Conservation (phyloP, 2,113 vertebrate genomes). For the Passer domesticus region DNA sequence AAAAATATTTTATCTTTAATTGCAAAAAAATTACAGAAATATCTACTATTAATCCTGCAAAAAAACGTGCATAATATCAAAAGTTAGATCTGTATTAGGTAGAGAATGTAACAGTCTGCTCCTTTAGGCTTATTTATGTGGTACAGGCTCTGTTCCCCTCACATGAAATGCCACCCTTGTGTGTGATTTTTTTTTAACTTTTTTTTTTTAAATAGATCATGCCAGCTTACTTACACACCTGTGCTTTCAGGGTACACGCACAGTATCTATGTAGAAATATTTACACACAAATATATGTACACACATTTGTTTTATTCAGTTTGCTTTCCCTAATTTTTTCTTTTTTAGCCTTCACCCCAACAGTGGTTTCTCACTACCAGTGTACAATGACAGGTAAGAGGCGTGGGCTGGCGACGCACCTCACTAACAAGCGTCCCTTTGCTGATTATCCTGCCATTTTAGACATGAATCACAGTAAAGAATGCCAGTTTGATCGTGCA, state of each 20-base stretch:
- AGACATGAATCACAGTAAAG: slow-evolving; percentile 60
- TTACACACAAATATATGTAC: slow-evolving; percentile 57
- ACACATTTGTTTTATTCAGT: slow-evolving; percentile 67
- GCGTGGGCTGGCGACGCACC: slow-evolving; percentile 53
- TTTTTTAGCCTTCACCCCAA: slow-evolving; percentile 72
- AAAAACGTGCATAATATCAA: background rate
- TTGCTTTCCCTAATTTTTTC: slow-evolving; percentile 70
- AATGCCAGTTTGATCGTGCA: slow-evolving; percentile 48
- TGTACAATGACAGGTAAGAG: slow-evolving; percentile 70
- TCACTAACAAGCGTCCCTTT: slow-evolving; percentile 67
- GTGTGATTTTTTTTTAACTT: slow-evolving; percentile 4
- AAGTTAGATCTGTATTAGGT: background rate
- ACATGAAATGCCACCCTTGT: slow-evolving; percentile 31
- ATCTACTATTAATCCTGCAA: background rate
- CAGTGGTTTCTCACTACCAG: slow-evolving; percentile 74
- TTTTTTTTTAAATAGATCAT: slow-evolving; percentile 27
- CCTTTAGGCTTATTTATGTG: background rate
- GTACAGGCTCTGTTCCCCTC: slow-evolving; percentile 20
- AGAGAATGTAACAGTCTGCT: background rate
- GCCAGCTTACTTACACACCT: slow-evolving; percentile 38
- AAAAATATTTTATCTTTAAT: background rate
- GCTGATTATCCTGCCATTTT: slow-evolving; percentile 70
- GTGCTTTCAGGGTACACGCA: slow-evolving; percentile 50
- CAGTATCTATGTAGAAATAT: slow-evolving; percentile 58
- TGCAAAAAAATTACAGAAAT: background rate